Evolutionary conservation across 2,797 vertebrate genomes (phyloP).

Genomic region (Todus mexicanus): DNA sequence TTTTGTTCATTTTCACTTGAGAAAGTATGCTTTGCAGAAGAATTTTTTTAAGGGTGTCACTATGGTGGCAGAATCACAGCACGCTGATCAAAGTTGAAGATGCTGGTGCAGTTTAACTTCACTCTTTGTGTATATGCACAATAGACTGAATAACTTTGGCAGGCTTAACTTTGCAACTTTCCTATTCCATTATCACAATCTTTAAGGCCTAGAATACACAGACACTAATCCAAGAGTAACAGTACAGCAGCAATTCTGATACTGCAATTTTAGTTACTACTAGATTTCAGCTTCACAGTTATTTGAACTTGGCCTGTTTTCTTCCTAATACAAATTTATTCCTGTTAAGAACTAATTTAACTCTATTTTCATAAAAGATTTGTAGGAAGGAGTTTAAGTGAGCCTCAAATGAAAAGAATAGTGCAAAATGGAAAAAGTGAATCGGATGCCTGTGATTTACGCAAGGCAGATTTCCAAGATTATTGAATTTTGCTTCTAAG

Average conservation of each 20-base stretch:
- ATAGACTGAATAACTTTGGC: neutral
- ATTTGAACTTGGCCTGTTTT: neutral
- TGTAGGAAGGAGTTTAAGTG: neutral
- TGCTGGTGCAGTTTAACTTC: neutral
- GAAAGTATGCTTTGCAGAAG: neutral
- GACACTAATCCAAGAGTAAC: neutral
- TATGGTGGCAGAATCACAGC: neutral
- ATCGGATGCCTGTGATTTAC: slow-evolving; percentile 20
- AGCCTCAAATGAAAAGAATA: neutral
- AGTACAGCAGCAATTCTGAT: neutral
- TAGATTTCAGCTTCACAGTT: neutral
- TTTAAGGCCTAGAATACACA: neutral
- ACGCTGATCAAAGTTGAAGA: neutral
- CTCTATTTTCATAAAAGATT: neutral
- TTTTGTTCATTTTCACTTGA: neutral
- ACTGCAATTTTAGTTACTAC: neutral
- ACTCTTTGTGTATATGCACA: neutral
- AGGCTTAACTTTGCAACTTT: neutral
- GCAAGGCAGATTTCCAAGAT: slow-evolving; percentile 34
- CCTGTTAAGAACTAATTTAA: neutral
- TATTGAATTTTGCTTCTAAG: slow-evolving; percentile 34
- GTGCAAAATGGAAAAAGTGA: slow-evolving; percentile 12
- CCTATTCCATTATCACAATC: neutral
- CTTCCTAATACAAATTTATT: neutral
- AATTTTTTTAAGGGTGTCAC: neutral